Conservation (phyloP, 2,113 vertebrate genomes). For the Nothoprocta pentlandii region DNA sequence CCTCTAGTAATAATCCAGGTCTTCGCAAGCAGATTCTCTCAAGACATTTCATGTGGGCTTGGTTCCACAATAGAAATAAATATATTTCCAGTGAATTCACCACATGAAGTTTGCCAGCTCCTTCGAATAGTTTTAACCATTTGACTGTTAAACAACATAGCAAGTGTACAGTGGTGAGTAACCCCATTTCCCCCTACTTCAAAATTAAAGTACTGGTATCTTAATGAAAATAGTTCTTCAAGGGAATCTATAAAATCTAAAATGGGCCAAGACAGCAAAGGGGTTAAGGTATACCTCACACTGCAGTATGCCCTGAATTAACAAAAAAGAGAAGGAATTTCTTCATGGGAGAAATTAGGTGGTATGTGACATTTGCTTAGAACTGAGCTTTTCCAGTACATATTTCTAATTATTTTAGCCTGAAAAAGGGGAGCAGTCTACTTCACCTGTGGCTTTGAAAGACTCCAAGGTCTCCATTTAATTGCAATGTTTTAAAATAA, state of each 20-base stretch:
- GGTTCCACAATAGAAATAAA: slow-evolving; percentile 44
- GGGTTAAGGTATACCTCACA: neutral
- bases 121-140: slow-evolving; percentile 21
- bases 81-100: slow-evolving; percentile 42
- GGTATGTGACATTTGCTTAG: slow-evolving; percentile 1
- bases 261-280: neutral
- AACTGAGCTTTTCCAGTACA: neutral
- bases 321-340: neutral
- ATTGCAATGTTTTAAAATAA: slow-evolving; percentile 29
- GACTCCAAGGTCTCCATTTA: neutral
- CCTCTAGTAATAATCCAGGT: neutral
- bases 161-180: neutral
- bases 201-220: neutral
- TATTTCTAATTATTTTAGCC: slow-evolving; percentile 19
- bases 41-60: slow-evolving; percentile 19
- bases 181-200: neutral
- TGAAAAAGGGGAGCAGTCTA: neutral
- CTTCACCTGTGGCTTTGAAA: slow-evolving; percentile 10
- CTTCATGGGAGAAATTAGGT: neutral
- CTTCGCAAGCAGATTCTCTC: slow-evolving; percentile 51
- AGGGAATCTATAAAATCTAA: neutral
- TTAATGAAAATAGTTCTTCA: neutral
- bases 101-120: neutral
- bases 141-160: neutral
- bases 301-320: neutral